Conservation (phyloP, 2,797 vertebrate species). For the Sebastes nivosus region DNA sequence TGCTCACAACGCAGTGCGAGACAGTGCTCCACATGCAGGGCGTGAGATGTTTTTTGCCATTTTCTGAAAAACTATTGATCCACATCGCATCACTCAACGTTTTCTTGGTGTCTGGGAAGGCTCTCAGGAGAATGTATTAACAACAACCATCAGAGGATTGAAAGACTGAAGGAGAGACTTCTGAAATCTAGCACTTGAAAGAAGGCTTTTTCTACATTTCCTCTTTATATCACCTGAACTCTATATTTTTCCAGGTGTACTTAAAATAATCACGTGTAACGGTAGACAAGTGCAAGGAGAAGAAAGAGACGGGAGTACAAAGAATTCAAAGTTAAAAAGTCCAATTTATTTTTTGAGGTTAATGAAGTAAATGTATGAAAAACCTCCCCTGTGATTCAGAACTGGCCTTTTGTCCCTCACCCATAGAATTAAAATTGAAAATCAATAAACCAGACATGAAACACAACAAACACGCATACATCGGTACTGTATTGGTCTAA, state of each 20-base stretch:
- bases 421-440: background rate
- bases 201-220: conserved; percentile 19
- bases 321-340: conserved; percentile 24
- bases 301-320: background rate
- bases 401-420: conserved; percentile 10
- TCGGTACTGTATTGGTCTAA: background rate
- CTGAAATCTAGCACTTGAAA: conserved; percentile 42
- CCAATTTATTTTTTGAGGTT: conserved; percentile 36
- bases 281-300: conserved; percentile 3
- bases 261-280: conserved; percentile 37
- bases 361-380: conserved; percentile 33
- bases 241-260: conserved; percentile 9
- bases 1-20: background rate
- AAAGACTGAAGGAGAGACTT: conserved; percentile 37
- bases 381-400: conserved; percentile 15
- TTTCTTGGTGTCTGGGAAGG: conserved; percentile 49
- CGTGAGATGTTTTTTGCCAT: conserved; percentile 54
- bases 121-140: conserved; percentile 62
- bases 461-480: background rate
- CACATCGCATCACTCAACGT: conserved; percentile 65
- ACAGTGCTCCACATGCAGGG: conserved; percentile 29
- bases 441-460: conserved; percentile 16
- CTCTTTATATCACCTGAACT: conserved; percentile 28
- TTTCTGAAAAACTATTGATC: conserved; percentile 72
- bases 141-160: conserved; percentile 40